Base-by-base conservation (phyloP, 2,113 vertebrate genomes). In the Azemiops feae region DNA sequence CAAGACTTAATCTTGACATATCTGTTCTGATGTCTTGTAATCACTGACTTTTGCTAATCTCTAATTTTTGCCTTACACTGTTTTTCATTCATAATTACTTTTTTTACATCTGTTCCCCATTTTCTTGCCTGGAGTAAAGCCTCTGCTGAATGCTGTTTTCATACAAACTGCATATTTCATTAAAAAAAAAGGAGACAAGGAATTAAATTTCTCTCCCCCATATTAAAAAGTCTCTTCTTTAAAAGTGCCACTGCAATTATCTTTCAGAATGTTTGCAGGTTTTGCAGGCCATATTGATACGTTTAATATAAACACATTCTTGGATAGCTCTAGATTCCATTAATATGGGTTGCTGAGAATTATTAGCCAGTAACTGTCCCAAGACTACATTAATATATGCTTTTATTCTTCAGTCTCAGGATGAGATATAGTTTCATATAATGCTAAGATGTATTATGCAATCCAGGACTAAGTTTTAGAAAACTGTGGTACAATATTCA, bases 401-500 rank as follows among this genome's bases (percentile, higher is more conserved):
- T 5, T 50, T 30, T 27, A 27, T 47, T 18, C 39, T 52, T 34
- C 85, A 16, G 25, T 92, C 43, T 23, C 85, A 87, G 16, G 39
- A 34, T 39, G 43, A 54, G 55, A 16, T 23, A 81, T 23, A n/a
- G 22, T 39, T 54, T 53, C 20, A 54, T n/a, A 54, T 88, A 57
- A 16, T 27, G 10, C 90, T 55, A 39, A 27, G 3, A 2, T 18
- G 10, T 39, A 50, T 85, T 53, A 54, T 30, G 10, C 47, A 20
- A 4, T 1, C 85, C 86, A 52, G 0, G 18, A 20, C 30, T 88
- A 54, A 94, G 57, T 25, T 55, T 85, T 88, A 88, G 39, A 91
- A 94, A 87, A 89, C 93, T 87, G 58, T 85, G 53, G 93, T 85
- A 96, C 91, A 95, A 43, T 69, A 69, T n/a, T 69, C 64, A 69